These are phyloP conservation scores for Gallinago undulata DNA, from an alignment of 2,113 vertebrate genomes.

Conservation along the genomic window DNA sequence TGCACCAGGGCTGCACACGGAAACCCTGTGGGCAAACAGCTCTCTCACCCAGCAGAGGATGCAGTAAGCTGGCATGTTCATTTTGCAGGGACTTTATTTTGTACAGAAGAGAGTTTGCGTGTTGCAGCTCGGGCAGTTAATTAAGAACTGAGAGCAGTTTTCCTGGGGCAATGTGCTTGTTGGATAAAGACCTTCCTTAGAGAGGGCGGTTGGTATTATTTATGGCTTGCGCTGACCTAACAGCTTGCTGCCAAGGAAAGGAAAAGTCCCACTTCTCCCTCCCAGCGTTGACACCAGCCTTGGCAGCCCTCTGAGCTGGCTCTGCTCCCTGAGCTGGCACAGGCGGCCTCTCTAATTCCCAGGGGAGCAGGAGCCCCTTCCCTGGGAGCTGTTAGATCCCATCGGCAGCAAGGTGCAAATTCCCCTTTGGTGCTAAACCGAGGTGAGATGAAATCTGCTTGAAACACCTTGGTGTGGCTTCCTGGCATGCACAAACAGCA, in stretches of 20 bases:
- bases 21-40: neutral
- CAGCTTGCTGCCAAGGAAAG: neutral
- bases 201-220: neutral
- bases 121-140: neutral
- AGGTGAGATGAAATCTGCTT: neutral
- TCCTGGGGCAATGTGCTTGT: neutral
- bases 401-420: neutral
- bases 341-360: neutral
- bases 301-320: neutral
- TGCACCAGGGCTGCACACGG: fast-evolving
- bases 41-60: neutral
- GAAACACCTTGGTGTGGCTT: neutral
- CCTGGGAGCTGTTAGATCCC: neutral
- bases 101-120: neutral
- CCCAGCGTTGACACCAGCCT: neutral
- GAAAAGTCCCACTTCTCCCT: neutral
- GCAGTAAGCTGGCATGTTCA: neutral
- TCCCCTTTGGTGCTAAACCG: neutral
- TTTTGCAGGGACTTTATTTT: neutral
- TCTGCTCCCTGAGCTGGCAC: neutral
- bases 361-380: neutral
- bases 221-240: conserved; percentile 1
- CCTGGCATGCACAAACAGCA: neutral
- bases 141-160: neutral
- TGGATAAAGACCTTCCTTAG: neutral